Base-by-base conservation (phyloP, 2,113 vertebrate species). In the Carettochelys insculpta region DNA sequence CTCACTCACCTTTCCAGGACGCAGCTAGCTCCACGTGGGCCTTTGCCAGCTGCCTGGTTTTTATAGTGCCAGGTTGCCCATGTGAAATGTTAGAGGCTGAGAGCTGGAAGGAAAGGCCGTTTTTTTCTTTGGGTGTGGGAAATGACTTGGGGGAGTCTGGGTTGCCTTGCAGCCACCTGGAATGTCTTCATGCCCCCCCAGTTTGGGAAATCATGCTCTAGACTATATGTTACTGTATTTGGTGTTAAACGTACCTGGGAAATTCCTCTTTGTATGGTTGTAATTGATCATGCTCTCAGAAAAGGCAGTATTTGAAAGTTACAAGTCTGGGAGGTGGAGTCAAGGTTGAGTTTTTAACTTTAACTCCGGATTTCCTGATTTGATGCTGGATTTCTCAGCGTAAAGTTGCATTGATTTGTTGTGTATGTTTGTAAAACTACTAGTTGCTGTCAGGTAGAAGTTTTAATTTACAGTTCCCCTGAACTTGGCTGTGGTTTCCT, bases 221-320 rank as follows among this genome's bases (percentile, higher is more conserved):
- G 52, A 11, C 3, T 0, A n/a, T 77, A 7, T 50, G 71, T 76
- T 41, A 45, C 71, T 45, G 2, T 47, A 31, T 38, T 38, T 47
- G 1, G 4, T 24, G 34, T 16, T 90, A 80, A 80, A 19, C n/a
- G n/a, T n/a, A n/a, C n/a, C n/a, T 27, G 75, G 82, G 58, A 8
- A 11, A 24, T 27, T 0, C 0, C 76, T 34, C 31, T 25, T 19
- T 45, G n/a, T 80, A 1, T 0, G 5, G 20, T 31, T 43, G 51
- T 14, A 47, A 56, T 34, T 27, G 41, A 88, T 19, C 0, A 4
- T 71, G 86, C 92, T n/a, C 71, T 31, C 17, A 22, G 61, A 47
- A 52, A 58, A 75, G 58, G 47, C 65, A 0, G 1, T 34, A 53
- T 83, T 90, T 82, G 54, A 75, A 92, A 38, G 68, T 82, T 17